Evolutionary conservation across 2,888 invertebrate species (phyloP), one percentile per base, ranked within the genome.

Genomic region (Leucozona laternaria): DNA sequence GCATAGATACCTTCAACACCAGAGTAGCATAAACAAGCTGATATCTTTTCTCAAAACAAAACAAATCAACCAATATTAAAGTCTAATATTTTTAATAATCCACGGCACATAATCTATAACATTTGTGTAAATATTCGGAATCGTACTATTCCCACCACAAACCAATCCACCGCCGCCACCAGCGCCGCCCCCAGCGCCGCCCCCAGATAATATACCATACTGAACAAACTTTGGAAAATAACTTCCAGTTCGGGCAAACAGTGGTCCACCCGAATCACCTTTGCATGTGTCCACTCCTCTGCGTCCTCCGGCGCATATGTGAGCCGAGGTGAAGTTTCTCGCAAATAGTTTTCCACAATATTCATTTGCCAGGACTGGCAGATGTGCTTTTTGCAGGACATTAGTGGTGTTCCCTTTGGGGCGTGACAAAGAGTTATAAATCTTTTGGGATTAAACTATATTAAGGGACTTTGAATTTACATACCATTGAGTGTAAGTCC

Each of bases 61-160:
- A 66, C 40, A 45, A n/a, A 45, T 37, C 2, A 45, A 68, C 20
- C 5, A 31, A 13, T 20, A 50, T 28, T 83, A 75, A 6, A 62
- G 55, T 20, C 25, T 75, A 22, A 85, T 68, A 34, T 85, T 72
- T 58, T 55, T 62, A 25, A 77, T 31, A 57, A 86, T 86, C 85
- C 85, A 86, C 50, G 85, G 85, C 60, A 86, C 45, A 64, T 72
- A 78, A 1, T 78, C 73, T 31, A 64, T 62, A 7, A 86, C 73
- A 58, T 78, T 86, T 37, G 85, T 81, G 50, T 81, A 86, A 20
- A 86, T 75, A 73, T 73, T 81, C 10, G 85, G 77, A 50, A 78
- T 62, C 6, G 72, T 78, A 70, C 64, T 64, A 58, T 81, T 78
- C 0, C 57, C 81, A 37, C 81, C 78, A 13, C 85, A 86, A 10